Base-by-base conservation (phyloP, 1,140 invertebrate species). In the Bombus breviceps region DNA sequence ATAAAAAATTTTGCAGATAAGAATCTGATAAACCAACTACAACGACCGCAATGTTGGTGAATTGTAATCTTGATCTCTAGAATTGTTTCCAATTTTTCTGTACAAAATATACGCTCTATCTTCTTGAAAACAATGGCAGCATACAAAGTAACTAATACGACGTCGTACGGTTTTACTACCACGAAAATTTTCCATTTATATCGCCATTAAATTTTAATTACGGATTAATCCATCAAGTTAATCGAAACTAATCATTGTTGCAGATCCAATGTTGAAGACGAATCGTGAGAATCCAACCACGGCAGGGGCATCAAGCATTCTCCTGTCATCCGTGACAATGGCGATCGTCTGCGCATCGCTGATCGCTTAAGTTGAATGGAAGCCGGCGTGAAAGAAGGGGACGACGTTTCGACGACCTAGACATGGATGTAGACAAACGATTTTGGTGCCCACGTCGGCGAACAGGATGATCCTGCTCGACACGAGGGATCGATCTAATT, bases 181-280 rank as follows among this genome's bases (percentile, higher is more conserved):
- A 28, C 22, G 3, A 57, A 28, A 10, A 28, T 62, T 62, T n/a
- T 62, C 18, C 28, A 62, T 4, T 62, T 5, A n/a, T n/a, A 59
- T 59, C 2, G 2, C 10, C 0, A 10, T 12, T 2, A 5, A 62
- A 62, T 62, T 13, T 62, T 12, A 28, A 62, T 62, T 62, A 62
- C 59, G 1, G 4, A n/a, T 62, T 62, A 53, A 22, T 53, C 47
- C 5, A 53, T 8, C 53, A 34, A 68, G 37, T 68, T 43, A 22
- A 83, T 39, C 6, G 5, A 57, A 62, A 66, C 4, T 13, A 64
- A 62, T 79, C 62, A 73, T 74, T 72, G 73, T 92, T 90, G 64
- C 88, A 93, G 93, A 93, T 81, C 83, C 91, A 13, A 80, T 89
- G 75, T 28, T 86, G 66, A 88, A 90, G 66, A 83, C 82, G 77